Evolutionary conservation across 2,888 invertebrate species (phyloP).

Genomic region (Lasiommata megera): DNA sequence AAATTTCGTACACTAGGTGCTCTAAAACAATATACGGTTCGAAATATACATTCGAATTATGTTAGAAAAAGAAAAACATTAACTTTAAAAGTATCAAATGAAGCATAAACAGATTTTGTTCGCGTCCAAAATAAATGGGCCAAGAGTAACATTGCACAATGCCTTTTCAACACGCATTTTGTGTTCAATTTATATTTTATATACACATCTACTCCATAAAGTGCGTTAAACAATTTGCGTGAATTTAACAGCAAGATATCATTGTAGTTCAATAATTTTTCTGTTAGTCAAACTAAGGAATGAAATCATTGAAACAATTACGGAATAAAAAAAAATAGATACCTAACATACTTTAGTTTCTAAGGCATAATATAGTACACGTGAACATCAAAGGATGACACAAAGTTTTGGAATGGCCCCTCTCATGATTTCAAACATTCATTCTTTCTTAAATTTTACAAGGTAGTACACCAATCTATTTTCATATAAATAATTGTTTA

Average conservation of each 20-base stretch:
- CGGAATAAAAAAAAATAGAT: neutral
- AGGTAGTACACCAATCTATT: neutral
- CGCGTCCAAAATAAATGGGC: neutral
- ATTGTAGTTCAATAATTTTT: constrained; percentile 8
- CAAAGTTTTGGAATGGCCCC: too few species aligned
- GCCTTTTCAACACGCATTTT: neutral
- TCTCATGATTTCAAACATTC: too few species aligned
- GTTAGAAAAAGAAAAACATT: too few species aligned
- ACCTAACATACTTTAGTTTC: too few species aligned
- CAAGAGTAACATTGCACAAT: neutral
- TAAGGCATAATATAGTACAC: too few species aligned
- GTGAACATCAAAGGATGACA: neutral
- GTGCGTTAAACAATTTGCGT: constrained; percentile 6
- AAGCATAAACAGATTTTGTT: neutral
- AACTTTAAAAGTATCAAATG: neutral
- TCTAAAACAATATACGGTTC: too few species aligned
- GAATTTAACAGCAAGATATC: constrained; percentile 7
- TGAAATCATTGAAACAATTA: neutral
- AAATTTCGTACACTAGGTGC: too few species aligned
- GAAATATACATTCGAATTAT: too few species aligned
- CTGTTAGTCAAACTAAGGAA: neutral
- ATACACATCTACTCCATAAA: too few species aligned
- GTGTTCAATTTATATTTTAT: neutral
- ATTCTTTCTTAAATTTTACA: too few species aligned
- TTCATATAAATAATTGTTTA: too few species aligned